Percentiles rank a stretch among this genome's conserved stretches.
Conservation (phyloP, 2,888 invertebrate species). For the Bedellia somnulentella region DNA sequence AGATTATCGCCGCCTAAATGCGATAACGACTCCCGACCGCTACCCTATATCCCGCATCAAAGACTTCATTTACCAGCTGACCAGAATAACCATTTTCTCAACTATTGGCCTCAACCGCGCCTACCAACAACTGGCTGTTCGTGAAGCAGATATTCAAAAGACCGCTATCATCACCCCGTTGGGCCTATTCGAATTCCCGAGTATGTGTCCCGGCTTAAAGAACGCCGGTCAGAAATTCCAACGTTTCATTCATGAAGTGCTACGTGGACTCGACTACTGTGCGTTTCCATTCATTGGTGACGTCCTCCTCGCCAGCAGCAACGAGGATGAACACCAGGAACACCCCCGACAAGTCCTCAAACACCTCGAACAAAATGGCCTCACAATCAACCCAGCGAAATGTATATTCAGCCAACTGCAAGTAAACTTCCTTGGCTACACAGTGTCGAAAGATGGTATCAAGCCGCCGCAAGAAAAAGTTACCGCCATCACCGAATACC, state of each 20-base stretch:
- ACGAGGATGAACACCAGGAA: conserved; percentile 6
- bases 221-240: conserved; percentile 7
- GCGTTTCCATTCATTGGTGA: conserved; percentile 17
- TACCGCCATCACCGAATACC: conserved; percentile 3
- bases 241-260: conserved; percentile 4
- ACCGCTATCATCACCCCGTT: conserved; percentile 20
- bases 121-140: conserved; percentile 12
- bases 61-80: conserved; percentile 11
- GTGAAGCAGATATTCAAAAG: conserved; percentile 9
- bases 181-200: conserved; percentile 18
- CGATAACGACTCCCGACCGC: conserved; percentile 6
- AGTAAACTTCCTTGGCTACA: conserved; percentile 4
- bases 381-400: conserved; percentile 2
- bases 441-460: conserved; percentile 3
- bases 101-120: conserved; percentile 14
- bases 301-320: conserved; percentile 13
- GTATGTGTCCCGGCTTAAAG: conserved; percentile 4
- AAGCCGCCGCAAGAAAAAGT: conserved; percentile 1
- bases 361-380: conserved; percentile 6
- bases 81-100: conserved; percentile 4
- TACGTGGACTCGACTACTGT: conserved; percentile 5
- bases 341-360: conserved; percentile 7
- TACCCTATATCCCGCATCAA: conserved; percentile 6
- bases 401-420: conserved; percentile 2
- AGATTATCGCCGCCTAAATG: conserved; percentile 5